Evolutionary conservation across 2,797 vertebrate genomes (phyloP).

Genomic region (Gymnodraco acuticeps): DNA sequence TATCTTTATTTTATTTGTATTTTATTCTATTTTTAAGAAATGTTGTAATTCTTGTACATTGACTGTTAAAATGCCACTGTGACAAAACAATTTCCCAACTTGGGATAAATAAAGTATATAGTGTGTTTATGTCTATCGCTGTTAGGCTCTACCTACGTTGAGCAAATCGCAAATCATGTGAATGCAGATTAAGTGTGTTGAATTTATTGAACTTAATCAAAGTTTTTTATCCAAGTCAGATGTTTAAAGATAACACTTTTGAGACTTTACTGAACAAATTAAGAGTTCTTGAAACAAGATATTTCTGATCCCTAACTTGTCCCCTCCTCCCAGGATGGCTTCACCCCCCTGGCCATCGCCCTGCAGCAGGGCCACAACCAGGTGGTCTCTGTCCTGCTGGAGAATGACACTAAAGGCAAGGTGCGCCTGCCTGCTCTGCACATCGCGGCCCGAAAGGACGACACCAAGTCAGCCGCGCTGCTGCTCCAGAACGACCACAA

Average conservation of each 20-base stretch:
- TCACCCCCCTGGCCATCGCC: constrained; percentile 96
- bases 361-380: constrained; percentile 99
- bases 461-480: constrained; percentile 97
- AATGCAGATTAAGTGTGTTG: too few relatives aligned
- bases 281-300: not conserved
- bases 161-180: too few relatives aligned
- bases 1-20: too few relatives aligned
- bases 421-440: constrained; percentile 96
- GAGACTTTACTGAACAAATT: not conserved
- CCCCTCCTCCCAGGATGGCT: constrained; percentile 89
- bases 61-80: too few relatives aligned
- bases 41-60: too few relatives aligned
- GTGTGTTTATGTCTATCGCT: too few relatives aligned
- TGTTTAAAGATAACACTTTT: not conserved
- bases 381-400: constrained; percentile 95
- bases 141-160: too few relatives aligned
- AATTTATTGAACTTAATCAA: too few relatives aligned
- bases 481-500: constrained; percentile 98
- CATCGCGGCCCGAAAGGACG: constrained; percentile 97
- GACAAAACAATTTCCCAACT: too few relatives aligned
- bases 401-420: constrained; percentile 98
- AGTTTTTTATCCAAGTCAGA: not conserved
- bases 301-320: not conserved
- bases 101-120: too few relatives aligned
- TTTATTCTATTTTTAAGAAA: too few relatives aligned